Percentiles rank a stretch among this genome's conserved stretches.
phyloP scores from a whole-genome alignment of 2,888 invertebrate species.

The Onchidella celtica region DNA sequence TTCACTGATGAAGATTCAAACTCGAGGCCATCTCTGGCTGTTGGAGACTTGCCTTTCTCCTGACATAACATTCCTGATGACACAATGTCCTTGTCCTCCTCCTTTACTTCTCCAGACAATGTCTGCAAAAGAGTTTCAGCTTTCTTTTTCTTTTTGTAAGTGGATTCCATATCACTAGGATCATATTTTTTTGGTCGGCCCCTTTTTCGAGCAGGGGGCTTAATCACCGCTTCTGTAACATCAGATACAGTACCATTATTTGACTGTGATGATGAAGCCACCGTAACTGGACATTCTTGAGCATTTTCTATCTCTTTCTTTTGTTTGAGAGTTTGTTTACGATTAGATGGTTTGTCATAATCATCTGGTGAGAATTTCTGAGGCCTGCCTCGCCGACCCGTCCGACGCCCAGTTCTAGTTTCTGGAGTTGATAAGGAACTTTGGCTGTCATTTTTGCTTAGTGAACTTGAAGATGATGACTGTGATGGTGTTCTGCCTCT shows the following conservation, averaged over 20 bases:
- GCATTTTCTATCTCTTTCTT: background rate
- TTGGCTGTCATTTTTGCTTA: background rate
- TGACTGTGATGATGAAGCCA: background rate
- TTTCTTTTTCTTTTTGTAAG: constrained; percentile 48
- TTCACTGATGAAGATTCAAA: too few species aligned
- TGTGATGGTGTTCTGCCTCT: background rate
- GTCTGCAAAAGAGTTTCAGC: too few species aligned
- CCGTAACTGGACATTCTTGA: too few species aligned
- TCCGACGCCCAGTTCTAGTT: background rate
- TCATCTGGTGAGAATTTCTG: background rate
- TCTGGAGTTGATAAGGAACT: background rate
- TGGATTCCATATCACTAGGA: constrained; percentile 49
- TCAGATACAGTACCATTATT: background rate
- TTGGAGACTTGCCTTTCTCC: too few species aligned
- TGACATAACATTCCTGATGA: too few species aligned
- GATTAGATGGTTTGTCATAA: background rate
- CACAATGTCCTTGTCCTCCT: background rate
- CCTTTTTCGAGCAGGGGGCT: constrained; percentile 36
- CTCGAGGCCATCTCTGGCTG: too few species aligned
- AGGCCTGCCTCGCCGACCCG: background rate
- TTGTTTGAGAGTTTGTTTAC: background rate
- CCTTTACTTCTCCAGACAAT: too few species aligned
- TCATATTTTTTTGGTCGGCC: constrained; percentile 47
- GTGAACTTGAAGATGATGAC: background rate
- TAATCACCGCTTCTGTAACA: background rate